Conservation (phyloP, 2,113 vertebrate species). For the Corythornis cristatus region DNA sequence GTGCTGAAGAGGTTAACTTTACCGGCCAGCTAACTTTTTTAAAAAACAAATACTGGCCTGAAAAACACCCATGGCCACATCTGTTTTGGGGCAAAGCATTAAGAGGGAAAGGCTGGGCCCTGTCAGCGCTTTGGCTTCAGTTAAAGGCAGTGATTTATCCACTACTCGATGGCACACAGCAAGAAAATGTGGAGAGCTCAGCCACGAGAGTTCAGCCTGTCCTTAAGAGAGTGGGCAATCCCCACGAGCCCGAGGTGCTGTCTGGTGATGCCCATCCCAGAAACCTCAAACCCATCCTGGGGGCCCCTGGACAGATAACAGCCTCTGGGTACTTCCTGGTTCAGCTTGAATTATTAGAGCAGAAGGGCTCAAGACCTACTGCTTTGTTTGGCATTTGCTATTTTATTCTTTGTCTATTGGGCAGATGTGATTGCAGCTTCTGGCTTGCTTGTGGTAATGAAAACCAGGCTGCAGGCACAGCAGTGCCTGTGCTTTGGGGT, state of each 20-base stretch:
- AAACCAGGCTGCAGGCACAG: slow-evolving; percentile 1
- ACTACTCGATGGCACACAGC: background rate
- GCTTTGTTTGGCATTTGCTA: background rate
- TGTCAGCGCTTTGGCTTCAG: background rate
- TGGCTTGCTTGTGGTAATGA: background rate
- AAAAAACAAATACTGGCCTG: background rate
- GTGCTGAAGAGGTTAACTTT: background rate
- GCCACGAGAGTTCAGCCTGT: background rate
- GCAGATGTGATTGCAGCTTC: slow-evolving; percentile 6
- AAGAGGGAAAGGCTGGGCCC: background rate
- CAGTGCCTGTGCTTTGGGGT: background rate
- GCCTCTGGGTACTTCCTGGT: background rate
- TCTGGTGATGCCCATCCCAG: background rate
- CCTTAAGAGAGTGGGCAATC: background rate
- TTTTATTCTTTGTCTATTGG: background rate
- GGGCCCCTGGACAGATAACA: background rate
- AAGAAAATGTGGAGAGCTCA: background rate
- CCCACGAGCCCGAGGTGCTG: background rate
- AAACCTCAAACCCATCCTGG: background rate
- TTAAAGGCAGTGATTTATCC: background rate
- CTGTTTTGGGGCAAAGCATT: background rate
- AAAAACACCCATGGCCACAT: background rate
- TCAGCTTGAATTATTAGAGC: background rate
- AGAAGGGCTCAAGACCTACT: background rate
- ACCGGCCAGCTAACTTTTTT: background rate